Percentiles rank a stretch among this genome's conserved stretches.
These are phyloP conservation scores for Panthera tigris DNA, from an alignment of 2,113 vertebrate genomes.

Conservation along the genomic window DNA sequence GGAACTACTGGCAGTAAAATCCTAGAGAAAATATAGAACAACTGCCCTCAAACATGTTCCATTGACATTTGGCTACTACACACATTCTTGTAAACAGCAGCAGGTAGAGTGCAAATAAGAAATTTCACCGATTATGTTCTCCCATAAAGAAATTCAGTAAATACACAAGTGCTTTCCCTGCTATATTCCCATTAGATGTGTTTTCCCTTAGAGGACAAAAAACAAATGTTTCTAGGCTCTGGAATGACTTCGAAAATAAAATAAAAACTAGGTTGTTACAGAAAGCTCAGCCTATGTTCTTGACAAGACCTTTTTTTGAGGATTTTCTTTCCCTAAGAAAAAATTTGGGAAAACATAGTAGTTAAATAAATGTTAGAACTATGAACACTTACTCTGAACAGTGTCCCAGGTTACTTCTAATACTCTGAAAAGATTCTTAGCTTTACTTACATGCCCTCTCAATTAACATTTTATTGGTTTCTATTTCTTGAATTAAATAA, in stretches of 20 bases:
- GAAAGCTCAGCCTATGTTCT: background rate
- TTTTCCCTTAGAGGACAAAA: background rate
- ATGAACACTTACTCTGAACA: background rate
- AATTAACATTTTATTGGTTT: background rate
- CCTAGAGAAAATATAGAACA: background rate
- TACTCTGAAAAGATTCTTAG: background rate
- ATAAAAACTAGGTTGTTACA: background rate
- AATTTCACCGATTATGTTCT: background rate
- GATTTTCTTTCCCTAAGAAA: background rate
- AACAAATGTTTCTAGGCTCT: constrained; percentile 1
- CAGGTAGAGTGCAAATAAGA: background rate
- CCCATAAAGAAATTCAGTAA: background rate
- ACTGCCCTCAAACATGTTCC: background rate
- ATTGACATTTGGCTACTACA: background rate
- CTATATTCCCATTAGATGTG: background rate
- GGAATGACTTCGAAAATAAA: constrained; percentile 34
- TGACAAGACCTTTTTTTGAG: background rate
- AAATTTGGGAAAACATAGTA: background rate
- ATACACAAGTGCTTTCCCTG: background rate
- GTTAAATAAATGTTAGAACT: background rate
- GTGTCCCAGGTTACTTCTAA: background rate
- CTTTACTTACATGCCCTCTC: background rate
- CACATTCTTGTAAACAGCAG: background rate
- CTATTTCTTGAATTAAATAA: background rate
- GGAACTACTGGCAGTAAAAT: background rate